phyloP scores from a whole-genome alignment of 2,888 invertebrate species.

The Poecilobothrus nobilitatus region DNA sequence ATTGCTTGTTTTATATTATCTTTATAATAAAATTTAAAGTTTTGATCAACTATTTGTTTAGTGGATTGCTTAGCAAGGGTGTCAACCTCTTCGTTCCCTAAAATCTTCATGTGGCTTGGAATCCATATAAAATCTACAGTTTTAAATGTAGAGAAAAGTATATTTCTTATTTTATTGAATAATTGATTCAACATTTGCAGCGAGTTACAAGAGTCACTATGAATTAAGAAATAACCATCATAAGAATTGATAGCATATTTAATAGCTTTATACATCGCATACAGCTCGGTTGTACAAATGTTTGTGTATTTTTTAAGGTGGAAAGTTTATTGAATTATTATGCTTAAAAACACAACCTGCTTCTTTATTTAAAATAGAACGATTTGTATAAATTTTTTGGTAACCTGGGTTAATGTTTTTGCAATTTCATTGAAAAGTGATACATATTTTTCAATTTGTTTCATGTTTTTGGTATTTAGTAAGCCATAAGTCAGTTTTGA shows the following conservation, averaged over 20 bases:
- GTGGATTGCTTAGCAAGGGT: conserved; percentile 10
- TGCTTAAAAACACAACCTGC: conserved; percentile 12
- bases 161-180: conserved; percentile 13
- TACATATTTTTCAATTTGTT: too few species aligned
- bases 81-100: conserved; percentile 13
- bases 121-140: conserved; percentile 15
- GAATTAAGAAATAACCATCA: conserved; percentile 9
- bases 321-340: too few species aligned
- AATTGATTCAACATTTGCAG: conserved; percentile 9
- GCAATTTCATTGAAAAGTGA: too few species aligned
- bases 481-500: too few species aligned
- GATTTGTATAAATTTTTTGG: conserved; percentile 12
- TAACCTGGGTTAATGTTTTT: too few species aligned
- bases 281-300: conserved; percentile 13
- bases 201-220: conserved; percentile 12
- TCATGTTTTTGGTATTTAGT: too few species aligned
- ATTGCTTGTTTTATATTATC: background rate
- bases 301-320: too few species aligned
- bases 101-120: conserved; percentile 13
- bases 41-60: background rate
- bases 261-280: conserved; percentile 9
- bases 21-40: background rate
- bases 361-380: conserved; percentile 8
- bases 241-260: background rate
- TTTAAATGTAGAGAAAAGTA: background rate